These are phyloP conservation scores for Atethmia centrago DNA, from an alignment of 2,888 invertebrate species.

Conservation along the genomic window DNA sequence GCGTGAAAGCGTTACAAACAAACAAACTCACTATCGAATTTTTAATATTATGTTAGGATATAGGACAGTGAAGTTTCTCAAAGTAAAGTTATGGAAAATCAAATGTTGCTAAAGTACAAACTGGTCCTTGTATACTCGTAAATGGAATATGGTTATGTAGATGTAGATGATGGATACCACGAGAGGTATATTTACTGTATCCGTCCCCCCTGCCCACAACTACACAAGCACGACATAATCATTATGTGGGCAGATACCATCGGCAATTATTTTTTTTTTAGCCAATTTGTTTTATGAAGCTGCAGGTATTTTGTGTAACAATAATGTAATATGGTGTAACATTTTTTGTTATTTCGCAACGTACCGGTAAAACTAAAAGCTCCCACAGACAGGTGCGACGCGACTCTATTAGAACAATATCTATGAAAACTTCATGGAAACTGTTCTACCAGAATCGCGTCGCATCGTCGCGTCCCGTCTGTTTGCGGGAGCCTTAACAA, in stretches of 20 bases:
- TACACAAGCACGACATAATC: background rate
- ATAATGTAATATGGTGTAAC: constrained; percentile 33
- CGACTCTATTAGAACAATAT: too few species aligned
- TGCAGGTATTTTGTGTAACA: constrained; percentile 4
- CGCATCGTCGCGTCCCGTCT: too few species aligned
- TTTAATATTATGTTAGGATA: too few species aligned
- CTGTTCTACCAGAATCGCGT: too few species aligned
- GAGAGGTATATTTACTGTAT: background rate
- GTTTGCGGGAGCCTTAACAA: too few species aligned
- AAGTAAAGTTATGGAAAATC: background rate
- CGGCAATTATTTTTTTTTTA: constrained; percentile 25
- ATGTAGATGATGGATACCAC: background rate
- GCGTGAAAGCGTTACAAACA: too few species aligned
- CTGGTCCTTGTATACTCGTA: background rate
- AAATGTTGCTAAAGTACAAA: background rate
- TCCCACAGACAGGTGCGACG: too few species aligned
- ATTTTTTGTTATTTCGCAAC: constrained; percentile 28
- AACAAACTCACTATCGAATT: too few species aligned
- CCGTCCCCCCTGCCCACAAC: background rate
- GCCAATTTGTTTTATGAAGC: constrained; percentile 14
- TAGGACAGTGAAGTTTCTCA: too few species aligned
- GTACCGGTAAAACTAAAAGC: background rate
- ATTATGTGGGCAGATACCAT: constrained; percentile 2
- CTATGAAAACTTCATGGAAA: too few species aligned
- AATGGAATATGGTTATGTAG: too few species aligned